Base-by-base conservation (phyloP, 2,888 invertebrate genomes). In the Cheilosia variabilis region DNA sequence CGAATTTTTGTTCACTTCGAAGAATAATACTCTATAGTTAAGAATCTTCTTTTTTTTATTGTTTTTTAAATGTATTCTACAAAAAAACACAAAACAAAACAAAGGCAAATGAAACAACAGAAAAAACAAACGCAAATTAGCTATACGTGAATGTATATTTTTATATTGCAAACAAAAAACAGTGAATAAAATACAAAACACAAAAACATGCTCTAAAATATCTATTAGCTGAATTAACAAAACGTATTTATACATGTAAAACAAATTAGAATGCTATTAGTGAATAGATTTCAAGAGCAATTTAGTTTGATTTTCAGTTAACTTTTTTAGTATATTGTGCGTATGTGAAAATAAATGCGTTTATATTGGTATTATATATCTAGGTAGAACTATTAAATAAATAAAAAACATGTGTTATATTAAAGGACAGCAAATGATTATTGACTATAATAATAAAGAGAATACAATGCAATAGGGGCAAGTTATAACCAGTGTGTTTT, bases 101-200 rank as follows among this genome's bases (percentile, higher is more conserved):
- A 27, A 27, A 1, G 22, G 22, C 22, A 22, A 22, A 22, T 22
- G 7, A 27, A 58, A 71, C 50, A 65, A 22, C 13, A 13, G 24
- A 34, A 19, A 68, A 17, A 17, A 19, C 43, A 57, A 45, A 24
- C 63, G 55, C 79, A 75, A 66, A 65, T 53, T 57, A 78, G 83
- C 83, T 84, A 53, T 75, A 80, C 57, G 65, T 72, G 52, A 63
- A 75, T 84, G 79, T 79, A 83, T 73, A 80, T 80, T 80, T 68
- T 80, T 80, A 80, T 80, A 80, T 73, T 73, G 73, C 80, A 65
- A 37, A 43, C 34, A 50, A 50, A 2, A 47, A 53, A 55, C 47
- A 65, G 31, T 68, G 22, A 68, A 60, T 37, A 52, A 52, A 37
- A 24, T 22, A 37, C 5, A 31, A 10, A 19, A 63, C 9, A 47